Base-by-base conservation (phyloP, 2,113 vertebrate genomes). In the Jaculus jaculus region DNA sequence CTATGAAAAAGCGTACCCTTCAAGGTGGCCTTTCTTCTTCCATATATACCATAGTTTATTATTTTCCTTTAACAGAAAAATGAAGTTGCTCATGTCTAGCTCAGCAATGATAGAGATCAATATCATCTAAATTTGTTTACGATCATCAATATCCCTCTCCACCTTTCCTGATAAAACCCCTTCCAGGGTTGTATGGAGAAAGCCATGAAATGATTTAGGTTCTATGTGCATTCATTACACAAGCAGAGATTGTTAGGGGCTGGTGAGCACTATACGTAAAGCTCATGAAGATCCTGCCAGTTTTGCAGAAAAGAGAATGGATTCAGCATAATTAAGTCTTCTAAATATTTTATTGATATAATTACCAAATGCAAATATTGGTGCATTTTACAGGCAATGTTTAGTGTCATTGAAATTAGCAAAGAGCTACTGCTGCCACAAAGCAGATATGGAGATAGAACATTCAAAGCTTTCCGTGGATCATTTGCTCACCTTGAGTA, bases 291-390 rank as follows among this genome's bases (percentile, higher is more conserved):
- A 96, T 97, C 95, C 94, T 96, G 94, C 84, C 51, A 92, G 91
- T 93, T 95, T 96, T 93, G 90, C 77, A 83, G 84, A 97, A 97
- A 96, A 87, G 89, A 95, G 95, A 97, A 97, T 78, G 4, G 7
- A 95, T 90, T 96, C 91, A 86, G 73, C 95, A 18, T 93, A 97
- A 97, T 89, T 92, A 82, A 95, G 79, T 71, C 87, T 94, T 86
- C 89, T 80, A 96, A 88, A 90, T 96, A 91, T 94, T 94, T 51
- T 92, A 17, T 39, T 97, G 92, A 97, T 96, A 95, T 66, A 21
- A 94, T 95, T 87, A 97, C 89, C 72, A 97, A 97, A 97, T 94
- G 93, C 85, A 98, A 98, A 97, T 97, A 98, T 98, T 98, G 98
- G 97, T 91, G 71, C 96, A 94, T 60, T 86, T 26, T 95, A 91